phyloP scores from a whole-genome alignment of 64 coral and sea anemone genomes.

The Anthopleura sola region DNA sequence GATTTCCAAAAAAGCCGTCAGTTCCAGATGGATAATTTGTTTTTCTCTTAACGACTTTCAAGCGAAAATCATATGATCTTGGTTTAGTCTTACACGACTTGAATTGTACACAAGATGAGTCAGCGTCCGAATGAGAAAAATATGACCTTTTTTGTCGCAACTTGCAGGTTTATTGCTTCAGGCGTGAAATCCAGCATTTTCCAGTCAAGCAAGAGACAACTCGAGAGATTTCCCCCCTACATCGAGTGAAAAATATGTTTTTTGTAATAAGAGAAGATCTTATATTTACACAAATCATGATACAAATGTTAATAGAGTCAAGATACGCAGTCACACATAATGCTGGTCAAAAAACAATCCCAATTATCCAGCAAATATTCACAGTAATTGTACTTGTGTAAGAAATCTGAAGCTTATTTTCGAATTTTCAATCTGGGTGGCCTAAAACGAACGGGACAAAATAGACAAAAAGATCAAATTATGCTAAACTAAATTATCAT shows the following conservation, averaged over 20 bases:
- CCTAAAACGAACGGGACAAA: background rate
- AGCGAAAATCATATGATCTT: background rate
- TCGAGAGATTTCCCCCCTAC: background rate
- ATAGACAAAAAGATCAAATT: background rate
- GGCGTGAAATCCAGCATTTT: background rate
- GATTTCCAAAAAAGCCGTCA: background rate
- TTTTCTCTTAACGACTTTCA: background rate
- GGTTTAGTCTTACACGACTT: background rate
- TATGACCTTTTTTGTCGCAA: background rate
- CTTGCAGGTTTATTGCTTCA: background rate
- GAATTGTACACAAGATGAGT: constrained; percentile 7
- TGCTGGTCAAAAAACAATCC: background rate
- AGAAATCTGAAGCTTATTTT: background rate
- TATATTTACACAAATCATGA: background rate
- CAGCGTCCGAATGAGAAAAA: background rate
- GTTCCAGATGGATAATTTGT: background rate
- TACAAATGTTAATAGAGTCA: background rate
- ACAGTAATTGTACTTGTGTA: background rate
- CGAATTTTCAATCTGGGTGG: background rate
- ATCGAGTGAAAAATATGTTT: background rate
- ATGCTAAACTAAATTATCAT: background rate
- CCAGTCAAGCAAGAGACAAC: background rate
- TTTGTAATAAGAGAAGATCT: background rate
- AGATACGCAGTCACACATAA: background rate
- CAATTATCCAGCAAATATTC: background rate